Evolutionary conservation across 2,113 vertebrate genomes (phyloP), one percentile per base, ranked within the genome.

Genomic region (Etheostoma spectabile): DNA sequence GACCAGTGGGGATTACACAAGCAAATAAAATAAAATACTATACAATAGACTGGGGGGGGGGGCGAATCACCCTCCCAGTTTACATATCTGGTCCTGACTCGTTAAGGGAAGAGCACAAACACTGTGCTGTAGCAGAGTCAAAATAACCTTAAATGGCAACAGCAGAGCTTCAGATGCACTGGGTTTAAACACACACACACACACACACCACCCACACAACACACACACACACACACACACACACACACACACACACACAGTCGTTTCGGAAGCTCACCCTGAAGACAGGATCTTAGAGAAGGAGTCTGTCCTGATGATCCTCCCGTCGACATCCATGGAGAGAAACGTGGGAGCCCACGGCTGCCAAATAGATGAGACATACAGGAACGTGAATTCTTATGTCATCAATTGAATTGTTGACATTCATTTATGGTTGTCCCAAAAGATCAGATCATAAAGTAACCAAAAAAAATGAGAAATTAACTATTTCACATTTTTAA

Each of bases 241-340:
- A 38, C 35, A 38, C 59, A 57, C 24, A 77, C 60, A 49, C 18
- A 38, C 14, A 69, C 45, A 61, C 13, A 33, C 8, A 48, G 1
- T n/a, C n/a, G n/a, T 53, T 2, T 42, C 15, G 8, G 12, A 55
- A 5, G 8, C 93, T 94, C 93, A 96, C 95, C 95, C 95, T 6
- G 95, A 92, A n/a, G 96, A 97, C 63, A 96, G 83, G 77, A 96
- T 91, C 93, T 97, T 96, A 8, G 95, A 95, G 86, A 97, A 96
- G 30, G 93, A 95, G 83, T 95, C 93, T 0, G 94, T 93, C 85
- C 95, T 90, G 79, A 96, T 89, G 79, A 96, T 90, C 66, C 96
- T 92, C 3, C 93, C 94, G 27, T 96, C 95, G 4, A 84, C 83
- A 0, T 95, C 96, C 94, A 95, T 87, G 42, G 94, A 97, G 59